phyloP scores from a whole-genome alignment of 2,797 vertebrate species.

The Tadarida brasiliensis region DNA sequence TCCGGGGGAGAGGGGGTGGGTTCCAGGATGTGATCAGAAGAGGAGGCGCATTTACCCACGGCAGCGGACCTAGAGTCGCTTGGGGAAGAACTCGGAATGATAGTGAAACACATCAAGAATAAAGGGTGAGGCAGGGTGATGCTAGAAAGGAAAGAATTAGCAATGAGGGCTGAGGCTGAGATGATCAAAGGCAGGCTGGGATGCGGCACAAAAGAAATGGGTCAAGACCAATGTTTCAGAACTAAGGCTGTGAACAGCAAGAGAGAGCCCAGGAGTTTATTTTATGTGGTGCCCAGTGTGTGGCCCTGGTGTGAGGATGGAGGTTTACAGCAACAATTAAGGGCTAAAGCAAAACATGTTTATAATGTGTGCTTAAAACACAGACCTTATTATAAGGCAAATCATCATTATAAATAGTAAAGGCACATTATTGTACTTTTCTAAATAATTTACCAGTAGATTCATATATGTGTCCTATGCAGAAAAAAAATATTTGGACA shows the following conservation, averaged over 20 bases:
- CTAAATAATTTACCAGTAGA: slow-evolving; percentile 42
- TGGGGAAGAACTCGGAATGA: not conserved
- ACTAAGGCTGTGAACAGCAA: slow-evolving; percentile 70
- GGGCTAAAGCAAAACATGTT: not conserved
- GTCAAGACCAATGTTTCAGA: slow-evolving; percentile 69
- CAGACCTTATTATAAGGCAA: not conserved
- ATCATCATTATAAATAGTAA: not conserved
- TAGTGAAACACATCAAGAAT: slow-evolving; percentile 51
- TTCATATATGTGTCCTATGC: not conserved
- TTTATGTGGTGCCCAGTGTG: slow-evolving; percentile 69
- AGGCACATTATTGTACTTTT: not conserved
- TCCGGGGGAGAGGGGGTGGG: not conserved
- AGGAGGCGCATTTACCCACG: not conserved
- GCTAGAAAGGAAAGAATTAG: slow-evolving; percentile 60
- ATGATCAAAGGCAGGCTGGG: slow-evolving; percentile 69
- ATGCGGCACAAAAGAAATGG: slow-evolving; percentile 32
- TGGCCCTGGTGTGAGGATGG: slow-evolving; percentile 11
- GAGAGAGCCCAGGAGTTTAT: not conserved
- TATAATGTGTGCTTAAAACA: slow-evolving; percentile 3
- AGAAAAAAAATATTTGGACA: not conserved
- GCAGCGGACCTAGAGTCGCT: slow-evolving; percentile 3
- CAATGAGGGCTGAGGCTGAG: slow-evolving; percentile 40
- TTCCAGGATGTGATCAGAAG: slow-evolving; percentile 1
- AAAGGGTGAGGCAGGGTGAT: slow-evolving; percentile 65
- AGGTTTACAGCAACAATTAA: slow-evolving; percentile 43